Base-by-base conservation (phyloP, 1,140 invertebrate genomes). In the Araneus ventricosus region DNA sequence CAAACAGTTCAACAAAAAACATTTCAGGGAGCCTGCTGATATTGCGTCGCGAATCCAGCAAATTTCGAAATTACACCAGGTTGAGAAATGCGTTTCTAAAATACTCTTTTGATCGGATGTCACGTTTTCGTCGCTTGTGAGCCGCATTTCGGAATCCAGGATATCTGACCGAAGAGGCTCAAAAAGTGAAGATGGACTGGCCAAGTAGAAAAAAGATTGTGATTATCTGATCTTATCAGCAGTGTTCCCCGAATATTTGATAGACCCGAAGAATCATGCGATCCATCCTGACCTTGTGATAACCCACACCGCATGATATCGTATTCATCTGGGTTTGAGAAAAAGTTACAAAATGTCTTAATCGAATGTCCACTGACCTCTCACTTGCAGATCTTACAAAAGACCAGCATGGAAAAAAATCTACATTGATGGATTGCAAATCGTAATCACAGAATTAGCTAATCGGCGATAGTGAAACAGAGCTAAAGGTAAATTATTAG, bases 331-430 rank as follows among this genome's bases (percentile, higher is more conserved):
- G 41, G 24, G 22, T 39, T 63, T 2, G 14, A n/a, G 24, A 27
- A 87, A 59, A 87, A 87, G 85, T 87, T 87, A 59, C 59, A 59
- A 84, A 84, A 84, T 84, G 30, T 34, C 70, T 34, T 7, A 0
- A 0, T 37, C 30, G 37, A 75, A 34, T 75, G 30, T 20, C 10
- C 70, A 75, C 70, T 75, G 70, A 75, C 70, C 70, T 37, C 34
- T 34, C 17, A 30, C n/a, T 30, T 67, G 3, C n/a, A 27, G 8
- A n/a, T 52, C 45, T 52, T 17, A 14, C 10, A 52, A 17, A n/a
- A n/a, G n/a, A n/a, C n/a, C n/a, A n/a, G n/a, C n/a, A n/a, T n/a
- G n/a, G n/a, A n/a, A n/a, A n/a, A n/a, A n/a, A n/a, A n/a, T n/a
- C n/a, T 52, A 8, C 45, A 52, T 17, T 52, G 10, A 52, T 17